Evolutionary conservation across 2,113 vertebrate genomes (phyloP).

Genomic region (Eurystomus gularis): DNA sequence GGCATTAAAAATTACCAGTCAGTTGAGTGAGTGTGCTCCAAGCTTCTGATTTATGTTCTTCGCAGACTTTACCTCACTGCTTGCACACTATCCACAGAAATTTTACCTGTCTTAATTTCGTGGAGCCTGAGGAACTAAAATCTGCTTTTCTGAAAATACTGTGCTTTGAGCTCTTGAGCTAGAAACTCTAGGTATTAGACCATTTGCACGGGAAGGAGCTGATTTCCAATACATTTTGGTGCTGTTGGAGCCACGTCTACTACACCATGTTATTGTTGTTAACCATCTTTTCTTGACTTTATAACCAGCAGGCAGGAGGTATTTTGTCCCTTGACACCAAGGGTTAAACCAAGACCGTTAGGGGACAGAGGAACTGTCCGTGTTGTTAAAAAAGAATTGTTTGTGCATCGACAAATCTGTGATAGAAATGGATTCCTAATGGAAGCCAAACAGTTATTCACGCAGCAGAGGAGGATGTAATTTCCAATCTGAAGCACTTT

Average conservation of each 20-base stretch:
- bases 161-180: not conserved
- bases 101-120: not conserved
- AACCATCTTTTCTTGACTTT: not conserved
- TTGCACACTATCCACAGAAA: not conserved
- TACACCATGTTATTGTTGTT: not conserved
- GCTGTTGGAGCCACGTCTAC: not conserved
- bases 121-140: not conserved
- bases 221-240: not conserved
- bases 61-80: not conserved
- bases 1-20: not conserved
- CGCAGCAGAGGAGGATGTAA: not conserved
- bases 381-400: not conserved
- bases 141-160: not conserved
- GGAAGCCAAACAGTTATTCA: conserved; percentile 7
- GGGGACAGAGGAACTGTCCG: not conserved
- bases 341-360: not conserved
- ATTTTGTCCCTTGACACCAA: not conserved
- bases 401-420: not conserved
- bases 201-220: not conserved
- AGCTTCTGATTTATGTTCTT: not conserved
- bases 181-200: not conserved
- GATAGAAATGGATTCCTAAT: not conserved
- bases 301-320: not conserved
- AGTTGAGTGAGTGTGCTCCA: not conserved
- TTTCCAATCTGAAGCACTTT: conserved; percentile 26